Base-by-base conservation (phyloP, 2,888 invertebrate genomes). In the Alloplasta piceator region DNA sequence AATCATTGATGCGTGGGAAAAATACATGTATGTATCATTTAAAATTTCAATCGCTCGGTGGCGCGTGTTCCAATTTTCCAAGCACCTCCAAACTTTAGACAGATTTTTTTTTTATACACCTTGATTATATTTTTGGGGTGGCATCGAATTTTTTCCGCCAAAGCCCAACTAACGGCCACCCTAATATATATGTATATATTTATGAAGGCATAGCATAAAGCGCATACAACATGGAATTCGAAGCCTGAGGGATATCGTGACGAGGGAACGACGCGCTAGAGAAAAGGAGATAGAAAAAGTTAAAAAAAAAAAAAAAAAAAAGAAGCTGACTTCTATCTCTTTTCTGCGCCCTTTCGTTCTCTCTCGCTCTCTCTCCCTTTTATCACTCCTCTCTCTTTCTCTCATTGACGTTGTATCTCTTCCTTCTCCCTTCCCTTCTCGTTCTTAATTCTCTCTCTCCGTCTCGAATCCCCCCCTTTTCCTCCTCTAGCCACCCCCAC, bases 211-310 rank as follows among this genome's bases (percentile, higher is more conserved):
- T 26, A 26, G 26, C 26, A 26, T 26, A 26, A 48, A 12, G n/a
- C 48, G 12, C 1, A 64, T 16, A 55, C 41, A 58, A 14, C 39
- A 38, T 46, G 63, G 58, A 66, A 74, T 74, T 70, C 50, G 48
- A 73, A 38, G 78, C 78, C 68, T 56, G 73, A 56, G 63, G 78
- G 60, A 56, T 68, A 61, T 68, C 61, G 66, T 66, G 67, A 56
- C 55, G 61, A 71, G 43, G 76, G 60, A 80, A 80, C 64, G 68
- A 71, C 66, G 60, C 61, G 66, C 67, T 74, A 58, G 70, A 66
- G 63, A 52, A 61, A 14, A 14, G 43, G 43, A 36, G 63, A 46
- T 9, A 46, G 50, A 39, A 36, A 14, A 67, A 72, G 39, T 72
- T 61, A 50, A 64, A 68, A 60, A 79, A 60, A 50, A 50, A 64